Evolutionary conservation across 2,113 vertebrate genomes (phyloP).

Genomic region (rabbit (Oryctolagus cuniculus)): mOryCun1.1 NC_091450.1:23875501-23876000

Average conservation of each 20-base stretch:
- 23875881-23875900: too few relatives aligned
- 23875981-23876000: too few relatives aligned
- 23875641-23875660: not conserved
- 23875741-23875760: not conserved
- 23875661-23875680: not conserved
- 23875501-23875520: not conserved
- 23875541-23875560: not conserved
- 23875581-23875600: not conserved
- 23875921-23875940: too few relatives aligned
- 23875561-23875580: not conserved
- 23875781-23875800: not conserved
- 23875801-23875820: not conserved
- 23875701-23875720: not conserved
- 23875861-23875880: too few relatives aligned
- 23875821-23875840: not conserved
- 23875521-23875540: not conserved
- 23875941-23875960: too few relatives aligned
- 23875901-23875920: too few relatives aligned
- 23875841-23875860: not conserved
- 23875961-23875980: too few relatives aligned
- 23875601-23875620: not conserved
- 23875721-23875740: not conserved
- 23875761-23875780: not conserved
- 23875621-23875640: not conserved
- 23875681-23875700: not conserved